phyloP scores from a whole-genome alignment of 2,888 invertebrate species.

The Hipparchia semele region DNA sequence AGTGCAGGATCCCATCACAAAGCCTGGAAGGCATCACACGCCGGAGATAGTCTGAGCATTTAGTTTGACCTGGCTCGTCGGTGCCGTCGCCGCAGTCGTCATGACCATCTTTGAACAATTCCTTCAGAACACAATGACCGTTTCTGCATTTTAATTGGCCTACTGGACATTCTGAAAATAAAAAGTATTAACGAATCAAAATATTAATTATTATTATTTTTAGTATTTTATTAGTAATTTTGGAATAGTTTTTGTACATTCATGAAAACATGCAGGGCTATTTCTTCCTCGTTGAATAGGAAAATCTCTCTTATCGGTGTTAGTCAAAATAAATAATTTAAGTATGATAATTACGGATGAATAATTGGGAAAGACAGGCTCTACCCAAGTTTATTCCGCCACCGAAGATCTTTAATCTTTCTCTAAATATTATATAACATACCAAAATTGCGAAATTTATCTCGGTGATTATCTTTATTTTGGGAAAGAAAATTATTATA shows the following conservation, averaged over 20 bases:
- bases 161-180: slow-evolving; percentile 82
- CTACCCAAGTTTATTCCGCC: no score
- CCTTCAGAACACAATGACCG: slow-evolving; percentile 87
- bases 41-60: slow-evolving; percentile 86
- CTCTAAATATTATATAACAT: background rate
- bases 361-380: background rate
- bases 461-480: no score
- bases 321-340: background rate
- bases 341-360: no score
- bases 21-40: slow-evolving; percentile 86
- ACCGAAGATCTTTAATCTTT: background rate
- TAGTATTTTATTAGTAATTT: no score
- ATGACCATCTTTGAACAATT: slow-evolving; percentile 85
- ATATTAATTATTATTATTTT: no score
- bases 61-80: slow-evolving; percentile 86
- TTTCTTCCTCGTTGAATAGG: no score
- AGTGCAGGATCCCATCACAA: slow-evolving; percentile 91
- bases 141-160: slow-evolving; percentile 87
- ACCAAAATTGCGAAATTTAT: no score
- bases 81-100: slow-evolving; percentile 88
- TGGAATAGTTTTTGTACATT: no score
- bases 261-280: no score
- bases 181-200: no score
- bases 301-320: no score
- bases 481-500: no score